A percentile compares a stretch with the other conserved stretches of the same genome.
phyloP scores from a whole-genome alignment of 2,888 invertebrate genomes.

The Eumacrocentrus americanus region DNA sequence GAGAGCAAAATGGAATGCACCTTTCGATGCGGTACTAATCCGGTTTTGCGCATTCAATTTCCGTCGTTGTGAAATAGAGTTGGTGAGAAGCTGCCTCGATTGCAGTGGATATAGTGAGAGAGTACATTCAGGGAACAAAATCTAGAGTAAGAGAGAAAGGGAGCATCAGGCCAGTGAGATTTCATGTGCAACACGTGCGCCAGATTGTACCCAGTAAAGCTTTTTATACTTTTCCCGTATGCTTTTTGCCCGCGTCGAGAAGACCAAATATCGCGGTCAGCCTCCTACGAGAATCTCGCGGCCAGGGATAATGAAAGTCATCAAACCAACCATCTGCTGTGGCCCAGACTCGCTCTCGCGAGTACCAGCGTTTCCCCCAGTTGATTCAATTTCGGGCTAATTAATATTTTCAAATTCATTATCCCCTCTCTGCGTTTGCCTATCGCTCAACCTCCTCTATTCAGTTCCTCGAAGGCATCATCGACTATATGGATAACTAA shows the following conservation, averaged over 20 bases:
- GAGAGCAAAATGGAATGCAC: neutral
- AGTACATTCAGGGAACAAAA: constrained; percentile 12
- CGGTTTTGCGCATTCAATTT: constrained; percentile 25
- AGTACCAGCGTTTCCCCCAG: neutral
- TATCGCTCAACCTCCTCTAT: no score
- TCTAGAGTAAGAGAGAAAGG: constrained; percentile 3
- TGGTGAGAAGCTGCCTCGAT: neutral
- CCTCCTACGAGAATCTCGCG: constrained; percentile 22
- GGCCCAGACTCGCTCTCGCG: neutral
- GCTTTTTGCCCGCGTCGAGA: constrained; percentile 29
- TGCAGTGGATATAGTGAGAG: constrained; percentile 10
- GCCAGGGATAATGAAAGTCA: constrained; percentile 20
- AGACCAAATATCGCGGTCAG: constrained; percentile 32
- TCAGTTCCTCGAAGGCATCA: no score
- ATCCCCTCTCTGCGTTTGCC: no score
- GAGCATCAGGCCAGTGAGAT: constrained; percentile 21
- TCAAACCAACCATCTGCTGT: neutral
- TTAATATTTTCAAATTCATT: constrained; percentile 6
- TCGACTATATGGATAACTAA: no score
- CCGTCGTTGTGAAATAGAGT: constrained; percentile 17
- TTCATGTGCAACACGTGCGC: constrained; percentile 35
- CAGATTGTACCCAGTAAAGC: constrained; percentile 40
- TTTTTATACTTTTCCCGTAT: constrained; percentile 35
- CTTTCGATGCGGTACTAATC: constrained; percentile 15
- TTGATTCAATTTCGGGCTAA: neutral